Evolutionary conservation across 2,797 vertebrate species (phyloP).

Genomic region (Scleropages formosus): DNA sequence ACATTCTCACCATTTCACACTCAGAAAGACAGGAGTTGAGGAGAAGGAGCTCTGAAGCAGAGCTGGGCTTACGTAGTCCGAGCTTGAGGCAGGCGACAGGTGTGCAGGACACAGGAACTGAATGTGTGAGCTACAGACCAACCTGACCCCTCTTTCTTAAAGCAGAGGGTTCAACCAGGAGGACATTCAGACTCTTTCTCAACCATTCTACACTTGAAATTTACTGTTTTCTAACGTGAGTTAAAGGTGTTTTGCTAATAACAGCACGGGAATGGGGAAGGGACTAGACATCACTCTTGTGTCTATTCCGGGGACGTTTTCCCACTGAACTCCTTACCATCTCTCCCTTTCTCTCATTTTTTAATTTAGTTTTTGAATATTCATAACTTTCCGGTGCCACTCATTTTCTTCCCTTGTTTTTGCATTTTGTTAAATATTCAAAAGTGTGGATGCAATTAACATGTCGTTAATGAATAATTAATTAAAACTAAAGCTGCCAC

Average conservation of each 20-base stretch:
- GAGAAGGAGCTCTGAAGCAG: conserved; percentile 66
- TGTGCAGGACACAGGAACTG: conserved; percentile 24
- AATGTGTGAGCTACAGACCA: neutral
- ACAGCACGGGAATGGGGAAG: neutral
- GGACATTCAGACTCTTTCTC: conserved; percentile 19
- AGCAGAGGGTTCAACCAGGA: neutral
- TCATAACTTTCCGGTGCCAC: conserved; percentile 68
- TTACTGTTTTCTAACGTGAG: neutral
- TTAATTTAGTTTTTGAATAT: conserved; percentile 53
- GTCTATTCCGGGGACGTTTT: neutral
- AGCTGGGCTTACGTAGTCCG: conserved; percentile 87
- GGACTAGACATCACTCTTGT: neutral
- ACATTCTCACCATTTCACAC: conserved; percentile 40
- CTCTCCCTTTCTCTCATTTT: conserved; percentile 10
- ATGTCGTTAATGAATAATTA: conserved; percentile 94
- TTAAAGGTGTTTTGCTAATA: neutral
- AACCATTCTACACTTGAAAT: neutral
- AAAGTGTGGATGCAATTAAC: conserved; percentile 82
- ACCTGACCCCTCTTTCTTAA: neutral
- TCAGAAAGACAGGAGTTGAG: conserved; percentile 18
- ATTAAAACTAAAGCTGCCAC: conserved; percentile 82
- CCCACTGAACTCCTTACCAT: too few relatives aligned
- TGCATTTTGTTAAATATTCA: conserved; percentile 89
- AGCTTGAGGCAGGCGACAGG: conserved; percentile 55
- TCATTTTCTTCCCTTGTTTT: conserved; percentile 61